Evolutionary conservation across 2,113 vertebrate genomes (phyloP).

Genomic region (Noturus placidus): DNA sequence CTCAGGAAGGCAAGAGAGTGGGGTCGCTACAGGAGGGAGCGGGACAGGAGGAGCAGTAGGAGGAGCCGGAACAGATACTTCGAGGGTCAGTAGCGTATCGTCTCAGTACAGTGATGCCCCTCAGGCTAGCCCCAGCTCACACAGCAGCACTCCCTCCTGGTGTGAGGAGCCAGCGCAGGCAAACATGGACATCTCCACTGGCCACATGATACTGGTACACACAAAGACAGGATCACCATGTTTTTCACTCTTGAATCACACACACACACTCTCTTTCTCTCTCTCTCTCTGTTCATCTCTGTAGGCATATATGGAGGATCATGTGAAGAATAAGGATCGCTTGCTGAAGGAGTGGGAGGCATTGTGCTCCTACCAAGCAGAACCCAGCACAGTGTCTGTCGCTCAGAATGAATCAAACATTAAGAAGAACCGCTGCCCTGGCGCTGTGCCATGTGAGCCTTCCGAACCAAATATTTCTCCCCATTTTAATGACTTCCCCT

Average conservation of each 20-base stretch:
- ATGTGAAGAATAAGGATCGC: slow-evolving; percentile 90
- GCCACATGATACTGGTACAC: slow-evolving; percentile 96
- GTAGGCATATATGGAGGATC: slow-evolving; percentile 98
- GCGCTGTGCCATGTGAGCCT: slow-evolving; percentile 90
- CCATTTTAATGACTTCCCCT: neutral
- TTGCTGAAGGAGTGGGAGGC: slow-evolving; percentile 95
- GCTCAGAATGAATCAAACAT: slow-evolving; percentile 82
- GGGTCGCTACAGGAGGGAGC: slow-evolving; percentile 56
- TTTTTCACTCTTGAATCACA: neutral
- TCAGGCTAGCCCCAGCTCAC: slow-evolving; percentile 92
- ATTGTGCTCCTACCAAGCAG: slow-evolving; percentile 91
- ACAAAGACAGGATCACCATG: neutral
- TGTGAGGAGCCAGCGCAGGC: slow-evolving; percentile 95
- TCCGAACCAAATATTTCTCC: neutral
- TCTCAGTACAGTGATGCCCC: slow-evolving; percentile 95
- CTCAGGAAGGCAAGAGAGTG: slow-evolving; percentile 79
- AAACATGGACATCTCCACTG: slow-evolving; percentile 99
- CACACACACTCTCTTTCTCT: neutral
- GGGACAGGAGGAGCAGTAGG: slow-evolving; percentile 48
- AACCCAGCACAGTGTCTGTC: slow-evolving; percentile 79
- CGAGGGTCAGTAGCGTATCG: slow-evolving; percentile 92
- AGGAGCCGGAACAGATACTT: slow-evolving; percentile 76
- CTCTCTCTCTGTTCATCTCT: neutral
- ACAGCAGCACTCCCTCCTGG: slow-evolving; percentile 97
- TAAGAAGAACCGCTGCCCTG: slow-evolving; percentile 91